Evolutionary conservation across 2,888 invertebrate species (phyloP).

Genomic region (Sarcophaga carnaria): DNA sequence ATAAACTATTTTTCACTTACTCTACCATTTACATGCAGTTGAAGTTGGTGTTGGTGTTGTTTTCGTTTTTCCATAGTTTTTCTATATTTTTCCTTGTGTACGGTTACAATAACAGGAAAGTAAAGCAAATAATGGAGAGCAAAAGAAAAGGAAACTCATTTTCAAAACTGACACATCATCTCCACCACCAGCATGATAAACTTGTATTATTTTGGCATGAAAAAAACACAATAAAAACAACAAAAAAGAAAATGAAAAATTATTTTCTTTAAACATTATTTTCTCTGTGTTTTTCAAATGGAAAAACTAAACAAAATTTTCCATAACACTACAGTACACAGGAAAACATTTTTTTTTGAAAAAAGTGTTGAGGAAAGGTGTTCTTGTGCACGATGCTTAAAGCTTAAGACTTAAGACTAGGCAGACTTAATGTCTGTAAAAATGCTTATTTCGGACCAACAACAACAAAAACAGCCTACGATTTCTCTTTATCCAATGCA

Average conservation of each 20-base stretch:
- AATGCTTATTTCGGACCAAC: background rate
- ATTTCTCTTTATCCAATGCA: background rate
- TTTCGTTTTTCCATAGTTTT: background rate
- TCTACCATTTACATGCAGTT: conserved; percentile 33
- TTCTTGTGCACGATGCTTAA: conserved; percentile 15
- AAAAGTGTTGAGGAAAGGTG: conserved; percentile 47
- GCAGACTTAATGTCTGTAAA: conserved; percentile 53
- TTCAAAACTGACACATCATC: conserved; percentile 55
- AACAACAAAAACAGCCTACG: conserved; percentile 40
- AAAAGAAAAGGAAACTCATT: conserved; percentile 35
- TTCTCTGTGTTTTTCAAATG: background rate
- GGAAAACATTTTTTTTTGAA: background rate
- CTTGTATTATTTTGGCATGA: background rate
- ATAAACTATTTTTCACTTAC: conserved; percentile 46
- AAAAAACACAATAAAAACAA: background rate
- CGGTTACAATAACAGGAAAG: background rate
- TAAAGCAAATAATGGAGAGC: background rate
- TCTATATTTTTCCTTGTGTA: background rate
- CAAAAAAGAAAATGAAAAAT: background rate
- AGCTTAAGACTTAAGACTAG: background rate
- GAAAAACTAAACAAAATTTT: background rate
- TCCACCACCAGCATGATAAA: conserved; percentile 42
- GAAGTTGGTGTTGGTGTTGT: conserved; percentile 3
- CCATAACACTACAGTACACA: background rate
- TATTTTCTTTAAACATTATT: background rate